Percentiles rank a stretch among this genome's conserved stretches.
phyloP scores from a whole-genome alignment of 2,113 vertebrate genomes.

The Brachypodius melanocephalos region DNA sequence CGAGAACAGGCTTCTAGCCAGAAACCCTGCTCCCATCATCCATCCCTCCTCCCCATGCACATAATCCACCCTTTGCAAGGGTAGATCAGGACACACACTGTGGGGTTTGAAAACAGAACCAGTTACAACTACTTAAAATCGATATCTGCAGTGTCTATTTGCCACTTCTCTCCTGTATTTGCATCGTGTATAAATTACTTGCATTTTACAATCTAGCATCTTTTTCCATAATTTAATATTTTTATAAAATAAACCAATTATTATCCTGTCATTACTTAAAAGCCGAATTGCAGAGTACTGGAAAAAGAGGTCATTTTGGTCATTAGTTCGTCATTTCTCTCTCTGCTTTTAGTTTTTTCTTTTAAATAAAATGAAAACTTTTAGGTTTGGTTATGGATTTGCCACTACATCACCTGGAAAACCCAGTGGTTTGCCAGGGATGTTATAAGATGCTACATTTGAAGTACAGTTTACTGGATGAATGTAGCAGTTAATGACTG shows the following conservation, averaged over 20 bases:
- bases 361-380: not conserved
- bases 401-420: not conserved
- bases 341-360: not conserved
- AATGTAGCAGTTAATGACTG: not conserved
- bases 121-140: not conserved
- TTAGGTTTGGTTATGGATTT: not conserved
- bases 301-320: not conserved
- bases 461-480: not conserved
- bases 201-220: not conserved
- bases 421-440: not conserved
- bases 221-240: not conserved
- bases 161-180: not conserved
- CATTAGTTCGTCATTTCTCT: not conserved
- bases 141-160: not conserved
- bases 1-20: constrained; percentile 11
- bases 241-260: not conserved
- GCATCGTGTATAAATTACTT: not conserved
- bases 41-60: not conserved
- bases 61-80: not conserved
- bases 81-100: not conserved
- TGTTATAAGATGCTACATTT: not conserved
- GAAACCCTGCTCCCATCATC: not conserved
- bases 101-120: not conserved
- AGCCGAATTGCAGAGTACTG: not conserved
- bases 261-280: not conserved